Conservation (phyloP, 1,140 invertebrate genomes). For the Pseudomyrmex dendroicus region DNA sequence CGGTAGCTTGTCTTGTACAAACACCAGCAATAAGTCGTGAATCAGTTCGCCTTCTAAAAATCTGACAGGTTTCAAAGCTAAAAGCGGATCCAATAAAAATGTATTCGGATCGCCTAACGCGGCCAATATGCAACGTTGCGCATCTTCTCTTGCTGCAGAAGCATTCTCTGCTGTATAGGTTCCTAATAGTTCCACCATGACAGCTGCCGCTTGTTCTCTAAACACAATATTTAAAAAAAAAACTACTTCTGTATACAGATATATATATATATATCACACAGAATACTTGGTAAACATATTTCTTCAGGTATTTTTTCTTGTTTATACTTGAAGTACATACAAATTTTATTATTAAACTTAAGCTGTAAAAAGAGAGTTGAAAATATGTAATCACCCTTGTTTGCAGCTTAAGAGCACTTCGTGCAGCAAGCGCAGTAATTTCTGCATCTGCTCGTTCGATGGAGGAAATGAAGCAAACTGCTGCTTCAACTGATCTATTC, state of each 20-base stretch:
- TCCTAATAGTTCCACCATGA: conserved; percentile 97
- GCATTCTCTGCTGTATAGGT: conserved; percentile 99
- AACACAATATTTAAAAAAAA: neutral
- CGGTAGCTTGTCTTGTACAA: conserved; percentile 96
- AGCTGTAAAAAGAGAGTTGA: neutral
- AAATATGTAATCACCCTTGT: conserved; percentile 85
- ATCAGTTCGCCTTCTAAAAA: conserved; percentile 98
- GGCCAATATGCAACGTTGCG: conserved; percentile 97
- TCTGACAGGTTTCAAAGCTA: conserved; percentile 96
- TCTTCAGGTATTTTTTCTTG: conserved; percentile 5
- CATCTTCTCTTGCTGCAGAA: conserved; percentile 97
- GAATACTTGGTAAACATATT: neutral
- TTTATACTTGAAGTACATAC: neutral
- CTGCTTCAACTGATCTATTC: conserved; percentile 92
- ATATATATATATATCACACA: neutral
- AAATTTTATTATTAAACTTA: neutral
- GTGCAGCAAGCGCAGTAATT: conserved; percentile 94
- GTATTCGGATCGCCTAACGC: conserved; percentile 97
- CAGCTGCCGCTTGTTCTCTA: conserved; percentile 96
- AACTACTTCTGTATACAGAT: conserved; percentile 48
- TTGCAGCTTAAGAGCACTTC: conserved; percentile 92
- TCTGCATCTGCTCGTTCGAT: conserved; percentile 96
- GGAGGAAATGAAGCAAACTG: conserved; percentile 94
- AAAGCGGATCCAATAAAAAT: conserved; percentile 96
- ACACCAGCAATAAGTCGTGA: conserved; percentile 97